These are phyloP conservation scores for Paguma larvata DNA, from an alignment of 2,797 vertebrate genomes.

Conservation along the genomic window DNA sequence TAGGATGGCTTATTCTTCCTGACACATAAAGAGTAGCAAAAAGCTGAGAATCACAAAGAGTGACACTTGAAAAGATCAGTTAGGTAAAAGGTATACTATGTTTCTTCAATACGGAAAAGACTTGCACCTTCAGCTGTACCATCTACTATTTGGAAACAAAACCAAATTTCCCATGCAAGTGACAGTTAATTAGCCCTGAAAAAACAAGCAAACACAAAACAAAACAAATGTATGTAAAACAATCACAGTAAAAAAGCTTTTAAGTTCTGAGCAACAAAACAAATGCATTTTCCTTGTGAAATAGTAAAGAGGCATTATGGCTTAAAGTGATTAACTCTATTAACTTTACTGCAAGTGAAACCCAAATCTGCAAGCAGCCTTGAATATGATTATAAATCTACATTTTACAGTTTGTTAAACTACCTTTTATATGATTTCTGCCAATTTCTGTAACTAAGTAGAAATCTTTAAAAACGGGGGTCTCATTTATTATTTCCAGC, in stretches of 20 bases:
- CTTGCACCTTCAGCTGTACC: not conserved
- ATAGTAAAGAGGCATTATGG: not conserved
- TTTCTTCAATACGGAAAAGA: not conserved
- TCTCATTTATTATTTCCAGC: not conserved
- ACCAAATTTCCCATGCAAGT: not conserved
- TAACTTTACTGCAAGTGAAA: not conserved
- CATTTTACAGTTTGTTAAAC: not conserved
- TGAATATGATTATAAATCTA: not conserved
- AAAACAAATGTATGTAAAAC: not conserved
- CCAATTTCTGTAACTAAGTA: not conserved
- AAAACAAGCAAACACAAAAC: not conserved
- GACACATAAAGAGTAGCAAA: not conserved
- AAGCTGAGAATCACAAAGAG: not conserved
- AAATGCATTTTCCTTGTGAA: conserved; percentile 6
- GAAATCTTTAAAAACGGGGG: not conserved
- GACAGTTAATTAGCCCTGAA: not conserved
- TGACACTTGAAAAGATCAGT: not conserved
- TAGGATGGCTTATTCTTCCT: not conserved
- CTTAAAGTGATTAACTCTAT: conserved; percentile 12
- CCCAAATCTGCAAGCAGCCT: not conserved
- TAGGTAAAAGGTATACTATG: not conserved
- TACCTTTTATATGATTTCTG: not conserved
- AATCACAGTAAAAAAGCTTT: not conserved
- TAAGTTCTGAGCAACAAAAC: not conserved
- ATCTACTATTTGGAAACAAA: not conserved